These are phyloP conservation scores for Crocidura indochinensis DNA, from an alignment of 2,797 vertebrate species.

Conservation along the genomic window DNA sequence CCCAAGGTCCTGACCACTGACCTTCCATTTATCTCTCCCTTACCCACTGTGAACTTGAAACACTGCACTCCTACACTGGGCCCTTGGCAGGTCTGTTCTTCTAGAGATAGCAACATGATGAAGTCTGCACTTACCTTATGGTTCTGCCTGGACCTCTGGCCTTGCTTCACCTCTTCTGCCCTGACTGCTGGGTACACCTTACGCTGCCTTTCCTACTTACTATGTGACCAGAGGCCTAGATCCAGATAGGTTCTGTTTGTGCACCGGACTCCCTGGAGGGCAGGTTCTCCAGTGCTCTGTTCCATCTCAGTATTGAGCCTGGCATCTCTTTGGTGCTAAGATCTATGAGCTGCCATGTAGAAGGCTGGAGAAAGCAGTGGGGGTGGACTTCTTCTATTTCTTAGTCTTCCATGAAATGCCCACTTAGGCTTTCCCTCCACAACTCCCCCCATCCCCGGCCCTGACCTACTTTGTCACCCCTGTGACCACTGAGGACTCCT, in stretches of 20 bases:
- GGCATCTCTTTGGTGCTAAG: not conserved
- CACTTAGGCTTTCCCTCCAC: not conserved
- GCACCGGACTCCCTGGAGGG: not conserved
- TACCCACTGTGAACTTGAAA: rapidly evolving
- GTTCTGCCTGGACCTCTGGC: not conserved
- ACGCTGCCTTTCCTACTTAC: too few species aligned
- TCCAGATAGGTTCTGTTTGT: too few species aligned
- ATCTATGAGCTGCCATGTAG: too few species aligned
- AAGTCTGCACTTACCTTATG: not conserved
- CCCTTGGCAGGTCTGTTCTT: not conserved
- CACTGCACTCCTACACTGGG: not conserved
- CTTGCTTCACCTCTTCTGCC: not conserved
- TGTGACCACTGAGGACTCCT: too few species aligned
- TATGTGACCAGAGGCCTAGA: too few species aligned
- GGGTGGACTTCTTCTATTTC: not conserved
- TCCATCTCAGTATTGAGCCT: not conserved
- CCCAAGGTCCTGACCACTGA: not conserved
- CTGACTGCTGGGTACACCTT: too few species aligned
- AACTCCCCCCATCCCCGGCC: too few species aligned
- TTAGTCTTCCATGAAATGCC: not conserved
- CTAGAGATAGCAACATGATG: too few species aligned
- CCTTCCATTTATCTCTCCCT: not conserved
- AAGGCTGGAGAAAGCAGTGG: too few species aligned
- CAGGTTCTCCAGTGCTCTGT: not conserved
- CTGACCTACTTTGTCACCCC: rapidly evolving